A percentile compares a stretch with the other conserved stretches of the same genome.
These are phyloP conservation scores for Nebria ingens DNA, from an alignment of 1,140 invertebrate genomes.

Conservation along the genomic window DNA sequence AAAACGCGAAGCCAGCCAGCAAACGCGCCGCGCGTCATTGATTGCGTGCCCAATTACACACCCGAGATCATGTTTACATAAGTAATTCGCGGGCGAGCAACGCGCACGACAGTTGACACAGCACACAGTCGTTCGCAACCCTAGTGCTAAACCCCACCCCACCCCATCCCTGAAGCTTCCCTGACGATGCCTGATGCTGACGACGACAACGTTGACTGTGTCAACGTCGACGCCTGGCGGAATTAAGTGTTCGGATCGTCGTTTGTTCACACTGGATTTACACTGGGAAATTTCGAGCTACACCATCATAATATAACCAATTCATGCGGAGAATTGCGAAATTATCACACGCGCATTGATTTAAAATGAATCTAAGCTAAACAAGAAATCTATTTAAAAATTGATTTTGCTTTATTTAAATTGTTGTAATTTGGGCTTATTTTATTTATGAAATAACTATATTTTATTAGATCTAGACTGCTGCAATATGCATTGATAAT, in stretches of 20 bases:
- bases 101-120: constrained; percentile 30
- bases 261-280: background rate
- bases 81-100: constrained; percentile 30
- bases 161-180: no score
- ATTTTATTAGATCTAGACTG: no score
- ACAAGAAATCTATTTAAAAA: background rate
- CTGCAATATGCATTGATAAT: no score
- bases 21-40: constrained; percentile 28
- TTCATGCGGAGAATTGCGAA: background rate
- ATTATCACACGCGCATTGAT: background rate
- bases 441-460: no score
- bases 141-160: background rate
- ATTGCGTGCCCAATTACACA: constrained; percentile 35
- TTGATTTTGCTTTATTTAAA: no score
- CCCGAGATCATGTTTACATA: constrained; percentile 35
- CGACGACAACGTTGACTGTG: background rate
- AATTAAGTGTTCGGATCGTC: constrained; percentile 23
- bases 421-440: no score
- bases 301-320: background rate
- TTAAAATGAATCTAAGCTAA: background rate
- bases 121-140: constrained; percentile 12
- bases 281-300: background rate
- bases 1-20: constrained; percentile 21
- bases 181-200: no score
- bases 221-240: constrained; percentile 18